phyloP scores from a whole-genome alignment of 2,797 vertebrate species.

The Neomorphus geoffroyi region DNA sequence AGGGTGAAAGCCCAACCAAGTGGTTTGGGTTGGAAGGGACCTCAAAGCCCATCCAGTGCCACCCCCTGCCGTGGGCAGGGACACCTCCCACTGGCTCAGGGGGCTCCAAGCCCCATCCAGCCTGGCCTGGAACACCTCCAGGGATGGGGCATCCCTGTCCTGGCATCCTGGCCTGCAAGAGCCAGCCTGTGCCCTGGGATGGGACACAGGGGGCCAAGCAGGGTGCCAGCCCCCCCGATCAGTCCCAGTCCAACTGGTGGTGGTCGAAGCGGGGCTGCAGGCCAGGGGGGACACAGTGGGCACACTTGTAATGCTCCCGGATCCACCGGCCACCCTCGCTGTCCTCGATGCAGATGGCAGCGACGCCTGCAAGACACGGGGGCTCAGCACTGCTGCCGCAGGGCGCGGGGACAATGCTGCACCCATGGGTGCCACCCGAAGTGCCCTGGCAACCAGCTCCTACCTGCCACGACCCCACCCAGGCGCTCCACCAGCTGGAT shows the following conservation, averaged over 20 bases:
- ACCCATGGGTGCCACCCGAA: fast-evolving
- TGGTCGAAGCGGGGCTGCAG: constrained; percentile 80
- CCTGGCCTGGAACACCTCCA: no score
- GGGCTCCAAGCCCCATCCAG: no score
- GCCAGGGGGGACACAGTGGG: constrained; percentile 81
- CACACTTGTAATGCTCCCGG: constrained; percentile 82
- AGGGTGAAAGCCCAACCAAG: neutral
- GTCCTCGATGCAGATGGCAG: constrained; percentile 87
- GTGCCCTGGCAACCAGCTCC: neutral
- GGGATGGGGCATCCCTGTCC: no score
- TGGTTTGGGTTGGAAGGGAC: no score
- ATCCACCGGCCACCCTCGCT: constrained; percentile 86
- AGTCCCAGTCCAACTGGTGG: constrained; percentile 65
- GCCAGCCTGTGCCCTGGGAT: fast-evolving
- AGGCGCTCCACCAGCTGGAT: constrained; percentile 83
- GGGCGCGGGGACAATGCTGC: fast-evolving
- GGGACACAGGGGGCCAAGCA: fast-evolving
- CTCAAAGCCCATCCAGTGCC: no score
- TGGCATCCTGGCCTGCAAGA: neutral
- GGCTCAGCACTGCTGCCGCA: fast-evolving
- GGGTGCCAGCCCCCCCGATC: neutral
- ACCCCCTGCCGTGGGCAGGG: no score
- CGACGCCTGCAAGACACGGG: constrained; percentile 71
- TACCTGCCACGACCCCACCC: constrained; percentile 84
- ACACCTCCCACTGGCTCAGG: no score